Percentiles rank a stretch among this genome's conserved stretches.
phyloP scores from a whole-genome alignment of 2,797 vertebrate species.

The Helicolenus hilgendorfi region DNA sequence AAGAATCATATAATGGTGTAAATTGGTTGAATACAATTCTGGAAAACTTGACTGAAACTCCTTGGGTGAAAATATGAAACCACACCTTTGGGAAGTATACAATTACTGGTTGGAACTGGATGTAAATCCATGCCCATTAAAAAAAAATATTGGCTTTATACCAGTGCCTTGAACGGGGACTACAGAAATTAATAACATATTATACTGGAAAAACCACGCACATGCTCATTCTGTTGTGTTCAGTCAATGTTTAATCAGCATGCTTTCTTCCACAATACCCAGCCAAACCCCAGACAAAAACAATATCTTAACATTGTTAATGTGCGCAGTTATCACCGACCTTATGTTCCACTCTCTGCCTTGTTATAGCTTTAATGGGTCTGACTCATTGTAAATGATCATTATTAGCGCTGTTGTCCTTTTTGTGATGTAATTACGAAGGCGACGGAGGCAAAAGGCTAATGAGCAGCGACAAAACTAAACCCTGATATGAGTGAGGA shows the following conservation, averaged over 20 bases:
- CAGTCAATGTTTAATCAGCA: not conserved
- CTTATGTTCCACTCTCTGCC: conserved; percentile 16
- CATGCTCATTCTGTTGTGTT: not conserved
- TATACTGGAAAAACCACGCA: not conserved
- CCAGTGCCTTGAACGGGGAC: conserved; percentile 7
- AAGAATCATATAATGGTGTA: not conserved
- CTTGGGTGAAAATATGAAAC: conserved; percentile 8
- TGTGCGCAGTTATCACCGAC: not conserved
- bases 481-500: conserved; percentile 30
- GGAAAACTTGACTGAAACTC: not conserved
- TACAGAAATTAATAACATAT: not conserved
- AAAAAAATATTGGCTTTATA: conserved; percentile 37
- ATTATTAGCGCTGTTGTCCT: conserved; percentile 41
- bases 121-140: not conserved
- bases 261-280: not conserved
- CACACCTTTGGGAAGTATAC: not conserved
- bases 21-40: not conserved
- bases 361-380: conserved; percentile 45
- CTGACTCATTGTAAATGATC: conserved; percentile 53
- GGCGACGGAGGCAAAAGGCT: conserved; percentile 47
- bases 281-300: not conserved
- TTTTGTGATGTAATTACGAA: conserved; percentile 69
- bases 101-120: not conserved
- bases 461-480: conserved; percentile 52
- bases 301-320: not conserved